Conservation (phyloP, 2,888 invertebrate species). For the Archips crataeganus region DNA sequence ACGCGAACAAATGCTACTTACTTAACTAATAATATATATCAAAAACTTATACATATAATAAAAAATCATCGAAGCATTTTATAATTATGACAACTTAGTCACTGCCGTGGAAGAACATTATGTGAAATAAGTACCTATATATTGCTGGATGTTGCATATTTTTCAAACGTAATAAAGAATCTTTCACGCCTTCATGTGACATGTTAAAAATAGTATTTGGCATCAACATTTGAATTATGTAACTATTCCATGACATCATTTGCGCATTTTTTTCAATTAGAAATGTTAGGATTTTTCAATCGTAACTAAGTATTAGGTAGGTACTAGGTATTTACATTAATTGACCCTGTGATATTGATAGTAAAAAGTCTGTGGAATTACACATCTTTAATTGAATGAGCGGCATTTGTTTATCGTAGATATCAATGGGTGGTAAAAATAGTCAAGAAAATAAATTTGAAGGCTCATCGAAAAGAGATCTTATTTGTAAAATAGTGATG, state of each 20-base stretch:
- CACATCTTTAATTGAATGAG: not conserved
- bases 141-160: not conserved
- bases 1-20: no score
- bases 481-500: no score
- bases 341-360: constrained; percentile 18
- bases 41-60: no score
- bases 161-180: not conserved
- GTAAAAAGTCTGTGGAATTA: not conserved
- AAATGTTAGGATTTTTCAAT: not conserved
- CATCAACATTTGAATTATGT: not conserved
- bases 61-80: no score
- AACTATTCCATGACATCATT: not conserved
- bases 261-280: not conserved
- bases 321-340: constrained; percentile 18
- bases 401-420: not conserved
- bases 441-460: not conserved
- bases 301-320: not conserved
- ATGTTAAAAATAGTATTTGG: not conserved
- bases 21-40: no score
- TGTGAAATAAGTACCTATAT: not conserved
- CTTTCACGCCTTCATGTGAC: not conserved
- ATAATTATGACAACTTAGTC: not conserved
- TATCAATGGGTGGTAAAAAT: no score
- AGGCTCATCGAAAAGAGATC: no score
- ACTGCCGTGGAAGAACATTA: not conserved